A percentile compares a stretch with the other conserved stretches of the same genome.
Conservation (phyloP, 2,113 vertebrate genomes). For the Pseudorectes ferrugineus region DNA sequence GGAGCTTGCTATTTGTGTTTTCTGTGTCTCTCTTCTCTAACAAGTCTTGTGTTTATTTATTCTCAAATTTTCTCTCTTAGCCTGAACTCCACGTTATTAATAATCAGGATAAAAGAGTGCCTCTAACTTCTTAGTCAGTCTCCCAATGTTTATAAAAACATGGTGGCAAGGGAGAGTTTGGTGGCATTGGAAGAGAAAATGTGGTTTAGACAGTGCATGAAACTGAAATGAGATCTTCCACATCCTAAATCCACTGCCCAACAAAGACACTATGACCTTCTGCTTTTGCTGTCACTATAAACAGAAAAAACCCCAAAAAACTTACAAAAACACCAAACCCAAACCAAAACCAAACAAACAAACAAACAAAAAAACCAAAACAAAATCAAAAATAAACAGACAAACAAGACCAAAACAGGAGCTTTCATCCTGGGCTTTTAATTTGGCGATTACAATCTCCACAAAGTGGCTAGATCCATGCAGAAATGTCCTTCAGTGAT, state of each 20-base stretch:
- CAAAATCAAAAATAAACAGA: background rate
- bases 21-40: background rate
- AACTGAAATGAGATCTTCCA: background rate
- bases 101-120: background rate
- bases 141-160: background rate
- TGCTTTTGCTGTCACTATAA: background rate
- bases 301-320: accelerated
- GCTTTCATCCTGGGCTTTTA: background rate
- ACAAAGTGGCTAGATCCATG: background rate
- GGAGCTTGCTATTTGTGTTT: background rate
- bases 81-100: background rate
- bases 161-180: background rate
- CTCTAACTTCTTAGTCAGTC: background rate
- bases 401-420: background rate
- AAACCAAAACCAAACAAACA: background rate
- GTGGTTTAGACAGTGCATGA: background rate
- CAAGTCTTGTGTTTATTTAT: background rate
- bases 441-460: background rate
- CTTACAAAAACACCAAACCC: background rate
- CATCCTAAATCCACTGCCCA: background rate
- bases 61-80: background rate
- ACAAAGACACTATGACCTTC: background rate
- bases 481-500: accelerated
- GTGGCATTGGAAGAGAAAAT: background rate
- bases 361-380: background rate